Base-by-base conservation (phyloP, 2,797 vertebrate species). In the Pantherophis alleghaniensis region DNA sequence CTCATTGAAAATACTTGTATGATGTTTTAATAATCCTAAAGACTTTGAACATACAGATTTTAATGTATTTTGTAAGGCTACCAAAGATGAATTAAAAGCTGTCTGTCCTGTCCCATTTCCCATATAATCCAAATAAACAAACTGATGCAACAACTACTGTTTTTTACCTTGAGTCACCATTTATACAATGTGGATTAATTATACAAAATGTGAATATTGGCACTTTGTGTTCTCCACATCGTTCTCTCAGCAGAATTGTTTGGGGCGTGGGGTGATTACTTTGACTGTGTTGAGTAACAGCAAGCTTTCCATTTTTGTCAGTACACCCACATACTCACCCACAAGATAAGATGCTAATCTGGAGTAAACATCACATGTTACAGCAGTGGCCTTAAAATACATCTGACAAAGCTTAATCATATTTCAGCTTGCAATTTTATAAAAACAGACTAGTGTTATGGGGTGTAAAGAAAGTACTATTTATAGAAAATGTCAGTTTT, bases 281-380 rank as follows among this genome's bases (percentile, higher is more conserved):
- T 93, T n/a, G 47, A 59, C n/a, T 91, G 10, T 87, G 79, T 66
- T 87, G 90, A 95, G 93, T 94, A 56, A 83, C 18, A 93, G 95
- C 92, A 96, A 95, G 95, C 91, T 91, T 94, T 88, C 93, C 93
- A 95, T 95, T 96, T 96, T 95, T 96, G 93, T 95, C 96, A 95
- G 88, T 95, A 96, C 96, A 94, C 95, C 96, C 94, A 96, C 96
- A 28, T 47, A 47, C 96, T 96, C 95, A 95, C 95, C 92, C 96
- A 95, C 91, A 91, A 94, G 94, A 93, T 56, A 93, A 42, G 93
- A 93, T 94, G 93, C 94, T 95, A 94, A 95, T 95, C 93, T 96
- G 37, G 95, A 95, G 95, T 95, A 94, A 96, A 92, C 92, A 96
- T 94, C 94, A 94, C 95, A 93, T 94, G 88, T 94, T 95, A 93